phyloP scores from a whole-genome alignment of 1,140 invertebrate genomes.

The Euborellia annulipes region DNA sequence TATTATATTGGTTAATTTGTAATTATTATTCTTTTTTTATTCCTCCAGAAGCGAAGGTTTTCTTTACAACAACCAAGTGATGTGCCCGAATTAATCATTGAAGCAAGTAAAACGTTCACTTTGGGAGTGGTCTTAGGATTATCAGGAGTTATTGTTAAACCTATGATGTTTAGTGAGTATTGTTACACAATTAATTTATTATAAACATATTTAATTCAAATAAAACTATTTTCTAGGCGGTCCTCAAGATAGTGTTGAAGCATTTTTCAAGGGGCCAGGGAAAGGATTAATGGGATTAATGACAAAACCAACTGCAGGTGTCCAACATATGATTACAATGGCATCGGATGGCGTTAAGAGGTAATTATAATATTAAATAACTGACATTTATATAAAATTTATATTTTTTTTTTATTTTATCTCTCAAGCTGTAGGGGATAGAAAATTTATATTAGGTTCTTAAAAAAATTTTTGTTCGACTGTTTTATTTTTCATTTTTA shows the following conservation, averaged over 20 bases:
- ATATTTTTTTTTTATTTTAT: no score
- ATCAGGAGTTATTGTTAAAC: slow-evolving; percentile 48
- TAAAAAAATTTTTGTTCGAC: no score
- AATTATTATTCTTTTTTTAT: no score
- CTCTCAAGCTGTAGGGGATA: no score
- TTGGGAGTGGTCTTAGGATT: slow-evolving; percentile 48
- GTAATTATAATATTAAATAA: slow-evolving; percentile 27
- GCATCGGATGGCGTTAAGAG: slow-evolving; percentile 50
- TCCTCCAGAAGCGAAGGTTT: slow-evolving; percentile 28
- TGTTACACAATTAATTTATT: no score
- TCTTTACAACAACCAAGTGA: slow-evolving; percentile 34
- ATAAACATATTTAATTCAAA: background rate
- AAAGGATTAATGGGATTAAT: slow-evolving; percentile 41
- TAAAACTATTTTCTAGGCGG: slow-evolving; percentile 30
- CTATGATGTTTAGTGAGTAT: slow-evolving; percentile 26
- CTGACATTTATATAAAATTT: no score
- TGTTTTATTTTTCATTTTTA: no score
- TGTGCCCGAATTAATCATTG: slow-evolving; percentile 36
- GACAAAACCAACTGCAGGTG: slow-evolving; percentile 40
- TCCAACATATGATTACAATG: slow-evolving; percentile 43
- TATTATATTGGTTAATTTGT: no score
- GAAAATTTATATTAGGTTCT: no score
- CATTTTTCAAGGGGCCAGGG: slow-evolving; percentile 48
- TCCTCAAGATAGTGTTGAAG: slow-evolving; percentile 48
- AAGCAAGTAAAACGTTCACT: slow-evolving; percentile 39